Percentiles rank a stretch among this genome's conserved stretches.
These are phyloP conservation scores for Silvanus unidentatus DNA, from an alignment of 2,888 invertebrate genomes.

Conservation along the genomic window DNA sequence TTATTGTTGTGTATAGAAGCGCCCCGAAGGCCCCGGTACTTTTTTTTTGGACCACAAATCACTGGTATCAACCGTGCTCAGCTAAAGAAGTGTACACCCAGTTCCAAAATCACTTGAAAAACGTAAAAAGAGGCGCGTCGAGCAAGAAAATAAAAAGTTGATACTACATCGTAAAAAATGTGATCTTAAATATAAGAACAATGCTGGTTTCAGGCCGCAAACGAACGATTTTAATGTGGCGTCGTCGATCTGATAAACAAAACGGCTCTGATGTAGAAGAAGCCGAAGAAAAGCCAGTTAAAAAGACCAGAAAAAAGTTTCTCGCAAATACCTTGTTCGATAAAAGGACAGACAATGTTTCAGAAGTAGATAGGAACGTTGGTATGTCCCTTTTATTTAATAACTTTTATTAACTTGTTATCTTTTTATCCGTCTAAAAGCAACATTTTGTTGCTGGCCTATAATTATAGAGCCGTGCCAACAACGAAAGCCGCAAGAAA, in stretches of 20 bases:
- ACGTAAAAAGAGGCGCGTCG: constrained; percentile 24
- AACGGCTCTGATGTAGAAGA: constrained; percentile 24
- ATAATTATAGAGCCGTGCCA: neutral
- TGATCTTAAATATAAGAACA: too few relatives aligned
- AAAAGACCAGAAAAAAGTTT: neutral
- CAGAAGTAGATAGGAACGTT: constrained; percentile 11
- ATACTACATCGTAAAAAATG: neutral
- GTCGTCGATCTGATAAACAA: too few relatives aligned
- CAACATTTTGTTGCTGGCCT: neutral
- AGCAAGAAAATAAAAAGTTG: constrained; percentile 22
- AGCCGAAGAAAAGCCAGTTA: constrained; percentile 9
- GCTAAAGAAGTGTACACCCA: constrained; percentile 45
- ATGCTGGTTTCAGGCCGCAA: too few relatives aligned
- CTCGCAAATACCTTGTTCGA: constrained; percentile 16
- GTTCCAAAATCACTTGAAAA: constrained; percentile 40
- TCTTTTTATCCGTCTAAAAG: too few relatives aligned
- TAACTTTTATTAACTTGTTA: too few relatives aligned
- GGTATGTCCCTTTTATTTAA: too few relatives aligned
- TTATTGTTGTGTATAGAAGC: constrained; percentile 15
- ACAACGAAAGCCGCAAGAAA: constrained; percentile 25
- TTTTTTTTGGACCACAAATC: constrained; percentile 53
- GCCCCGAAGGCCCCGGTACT: constrained; percentile 39
- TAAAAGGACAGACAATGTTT: constrained; percentile 15
- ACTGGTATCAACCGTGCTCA: constrained; percentile 51
- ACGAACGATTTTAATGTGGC: too few relatives aligned